phyloP scores from a whole-genome alignment of 1,140 invertebrate genomes.

The Helicoverpa zea region DNA sequence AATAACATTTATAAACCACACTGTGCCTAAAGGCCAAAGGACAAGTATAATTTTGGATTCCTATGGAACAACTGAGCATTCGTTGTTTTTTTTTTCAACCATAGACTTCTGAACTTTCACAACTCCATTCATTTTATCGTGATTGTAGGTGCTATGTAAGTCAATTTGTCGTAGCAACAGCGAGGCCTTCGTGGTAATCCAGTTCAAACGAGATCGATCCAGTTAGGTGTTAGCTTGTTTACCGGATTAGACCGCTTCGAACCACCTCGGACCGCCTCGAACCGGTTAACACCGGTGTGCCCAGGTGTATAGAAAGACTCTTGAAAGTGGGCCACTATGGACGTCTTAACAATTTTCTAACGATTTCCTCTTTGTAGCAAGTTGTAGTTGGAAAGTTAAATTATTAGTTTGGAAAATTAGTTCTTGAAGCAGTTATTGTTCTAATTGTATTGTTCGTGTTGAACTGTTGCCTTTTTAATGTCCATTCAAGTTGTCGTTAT shows the following conservation, averaged over 20 bases:
- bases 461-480: neutral
- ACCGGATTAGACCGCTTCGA: constrained; percentile 64
- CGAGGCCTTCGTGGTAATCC: constrained; percentile 67
- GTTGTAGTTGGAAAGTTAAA: neutral
- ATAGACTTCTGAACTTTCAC: neutral
- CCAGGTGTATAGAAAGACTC: constrained; percentile 14
- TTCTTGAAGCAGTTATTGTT: neutral
- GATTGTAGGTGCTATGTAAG: constrained; percentile 59
- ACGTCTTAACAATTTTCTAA: constrained; percentile 13
- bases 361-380: constrained; percentile 17
- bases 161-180: constrained; percentile 67
- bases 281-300: constrained; percentile 45
- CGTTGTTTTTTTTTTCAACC: no score
- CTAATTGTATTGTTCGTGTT: neutral
- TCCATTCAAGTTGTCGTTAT: no score
- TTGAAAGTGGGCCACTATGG: constrained; percentile 4
- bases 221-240: constrained; percentile 74
- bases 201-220: constrained; percentile 74
- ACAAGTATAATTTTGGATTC: no score
- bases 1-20: no score
- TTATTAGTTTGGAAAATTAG: neutral
- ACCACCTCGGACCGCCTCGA: constrained; percentile 56
- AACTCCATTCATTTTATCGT: neutral
- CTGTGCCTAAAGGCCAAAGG: no score
- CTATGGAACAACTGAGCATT: no score